phyloP scores from a whole-genome alignment of 2,113 vertebrate species.

The Heterocephalus glaber region DNA sequence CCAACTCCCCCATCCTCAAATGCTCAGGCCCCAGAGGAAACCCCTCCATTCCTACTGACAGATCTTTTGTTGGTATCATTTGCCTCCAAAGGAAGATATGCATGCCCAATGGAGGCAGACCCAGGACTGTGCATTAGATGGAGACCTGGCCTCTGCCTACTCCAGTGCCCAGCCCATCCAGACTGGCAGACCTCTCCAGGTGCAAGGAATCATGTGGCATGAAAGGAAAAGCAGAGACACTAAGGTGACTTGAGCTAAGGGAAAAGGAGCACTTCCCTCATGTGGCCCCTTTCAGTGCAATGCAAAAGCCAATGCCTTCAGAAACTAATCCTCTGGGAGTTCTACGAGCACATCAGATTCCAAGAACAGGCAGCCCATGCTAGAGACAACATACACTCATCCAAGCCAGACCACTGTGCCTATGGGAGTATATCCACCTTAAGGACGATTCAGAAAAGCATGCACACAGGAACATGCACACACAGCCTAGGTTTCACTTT shows the following conservation, averaged over 20 bases:
- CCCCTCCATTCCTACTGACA: background rate
- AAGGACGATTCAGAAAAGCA: background rate
- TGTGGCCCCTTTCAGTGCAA: accelerated
- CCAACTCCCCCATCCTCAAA: background rate
- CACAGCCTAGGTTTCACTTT: background rate
- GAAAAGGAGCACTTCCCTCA: background rate
- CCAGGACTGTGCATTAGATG: too few relatives aligned
- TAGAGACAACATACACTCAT: background rate
- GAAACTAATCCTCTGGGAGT: background rate
- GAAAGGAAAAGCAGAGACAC: background rate
- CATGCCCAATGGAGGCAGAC: accelerated
- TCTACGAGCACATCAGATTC: background rate
- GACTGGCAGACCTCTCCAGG: background rate
- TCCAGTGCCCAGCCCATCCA: background rate
- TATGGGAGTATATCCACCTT: background rate
- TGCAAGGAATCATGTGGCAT: too few relatives aligned
- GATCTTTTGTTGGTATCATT: background rate
- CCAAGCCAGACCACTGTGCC: background rate
- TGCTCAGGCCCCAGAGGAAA: background rate
- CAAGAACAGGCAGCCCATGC: background rate
- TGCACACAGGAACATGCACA: background rate
- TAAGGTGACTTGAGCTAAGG: background rate
- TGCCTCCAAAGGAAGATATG: background rate
- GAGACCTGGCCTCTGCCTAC: background rate
- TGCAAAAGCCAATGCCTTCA: background rate